A percentile compares a stretch with the other conserved stretches of the same genome.
Evolutionary conservation across 2,888 invertebrate species (phyloP).

Genomic region (Agrotis exclamationis): DNA sequence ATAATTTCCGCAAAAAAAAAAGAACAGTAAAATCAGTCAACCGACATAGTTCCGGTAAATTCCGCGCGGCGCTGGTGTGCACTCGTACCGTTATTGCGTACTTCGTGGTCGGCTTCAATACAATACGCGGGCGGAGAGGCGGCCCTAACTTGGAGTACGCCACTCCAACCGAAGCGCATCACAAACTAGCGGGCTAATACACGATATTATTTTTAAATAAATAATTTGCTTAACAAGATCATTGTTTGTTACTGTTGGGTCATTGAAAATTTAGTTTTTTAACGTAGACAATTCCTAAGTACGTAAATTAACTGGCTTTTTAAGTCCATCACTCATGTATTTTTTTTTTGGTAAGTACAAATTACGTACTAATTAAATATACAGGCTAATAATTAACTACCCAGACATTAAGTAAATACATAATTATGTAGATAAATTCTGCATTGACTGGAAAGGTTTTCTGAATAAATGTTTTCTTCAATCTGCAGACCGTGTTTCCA

Average conservation of each 20-base stretch:
- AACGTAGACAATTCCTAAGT: neutral
- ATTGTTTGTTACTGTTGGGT: slow-evolving; percentile 17
- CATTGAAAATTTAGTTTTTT: neutral
- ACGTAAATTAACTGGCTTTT: neutral
- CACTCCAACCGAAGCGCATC: slow-evolving; percentile 58
- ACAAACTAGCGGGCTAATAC: slow-evolving; percentile 19
- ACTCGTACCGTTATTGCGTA: slow-evolving; percentile 72
- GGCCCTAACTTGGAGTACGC: slow-evolving; percentile 69
- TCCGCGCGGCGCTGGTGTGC: slow-evolving; percentile 69
- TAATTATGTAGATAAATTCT: neutral
- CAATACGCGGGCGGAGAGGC: slow-evolving; percentile 68
- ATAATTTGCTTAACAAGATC: slow-evolving; percentile 30
- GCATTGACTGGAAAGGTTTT: neutral
- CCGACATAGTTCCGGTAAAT: slow-evolving; percentile 49
- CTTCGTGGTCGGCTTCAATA: slow-evolving; percentile 59
- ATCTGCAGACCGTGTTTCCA: neutral
- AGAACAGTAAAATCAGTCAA: slow-evolving; percentile 7
- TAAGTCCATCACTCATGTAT: neutral
- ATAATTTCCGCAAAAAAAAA: neutral
- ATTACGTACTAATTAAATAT: too few relatives aligned
- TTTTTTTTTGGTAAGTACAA: neutral
- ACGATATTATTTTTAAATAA: slow-evolving; percentile 36
- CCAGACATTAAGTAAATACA: neutral
- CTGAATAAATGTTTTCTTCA: neutral
- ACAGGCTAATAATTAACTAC: too few relatives aligned